Evolutionary conservation across 2,888 invertebrate genomes (phyloP).

Genomic region (Eilema caniola): DNA sequence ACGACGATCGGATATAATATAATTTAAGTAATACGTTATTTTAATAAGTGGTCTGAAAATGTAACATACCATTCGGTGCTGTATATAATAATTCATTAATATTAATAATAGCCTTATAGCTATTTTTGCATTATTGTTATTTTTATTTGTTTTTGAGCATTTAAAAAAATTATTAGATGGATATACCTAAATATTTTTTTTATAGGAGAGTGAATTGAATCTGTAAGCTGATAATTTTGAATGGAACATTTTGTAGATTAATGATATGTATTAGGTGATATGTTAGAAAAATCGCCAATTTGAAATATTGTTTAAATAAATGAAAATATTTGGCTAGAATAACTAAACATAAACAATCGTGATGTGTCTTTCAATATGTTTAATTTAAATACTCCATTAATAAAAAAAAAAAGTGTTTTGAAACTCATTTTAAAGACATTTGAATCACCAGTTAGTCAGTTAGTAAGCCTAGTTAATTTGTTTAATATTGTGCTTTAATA

Average conservation of each 20-base stretch:
- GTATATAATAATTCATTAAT: conserved; percentile 8
- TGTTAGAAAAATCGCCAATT: conserved; percentile 48
- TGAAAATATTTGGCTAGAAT: neutral
- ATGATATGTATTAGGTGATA: conserved; percentile 70
- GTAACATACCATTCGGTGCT: conserved; percentile 11
- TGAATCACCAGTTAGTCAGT: no score
- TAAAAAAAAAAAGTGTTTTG: no score
- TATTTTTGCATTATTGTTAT: conserved; percentile 7
- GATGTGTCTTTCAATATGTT: no score
- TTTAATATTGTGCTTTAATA: no score
- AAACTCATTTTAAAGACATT: no score
- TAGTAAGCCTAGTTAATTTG: no score
- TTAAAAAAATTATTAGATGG: conserved; percentile 1
- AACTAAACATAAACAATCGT: no score
- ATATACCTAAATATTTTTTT: neutral
- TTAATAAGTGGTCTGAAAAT: neutral
- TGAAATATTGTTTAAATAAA: neutral
- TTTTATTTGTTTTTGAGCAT: conserved; percentile 18
- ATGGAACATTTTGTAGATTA: conserved; percentile 28
- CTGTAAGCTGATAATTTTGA: conserved; percentile 17
- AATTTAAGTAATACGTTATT: neutral
- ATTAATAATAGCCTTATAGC: conserved; percentile 1
- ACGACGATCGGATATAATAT: no score
- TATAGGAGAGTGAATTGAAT: conserved; percentile 14
- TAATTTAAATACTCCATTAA: no score